Conservation (phyloP, 2,888 invertebrate genomes). For the Smittia aterrima region DNA sequence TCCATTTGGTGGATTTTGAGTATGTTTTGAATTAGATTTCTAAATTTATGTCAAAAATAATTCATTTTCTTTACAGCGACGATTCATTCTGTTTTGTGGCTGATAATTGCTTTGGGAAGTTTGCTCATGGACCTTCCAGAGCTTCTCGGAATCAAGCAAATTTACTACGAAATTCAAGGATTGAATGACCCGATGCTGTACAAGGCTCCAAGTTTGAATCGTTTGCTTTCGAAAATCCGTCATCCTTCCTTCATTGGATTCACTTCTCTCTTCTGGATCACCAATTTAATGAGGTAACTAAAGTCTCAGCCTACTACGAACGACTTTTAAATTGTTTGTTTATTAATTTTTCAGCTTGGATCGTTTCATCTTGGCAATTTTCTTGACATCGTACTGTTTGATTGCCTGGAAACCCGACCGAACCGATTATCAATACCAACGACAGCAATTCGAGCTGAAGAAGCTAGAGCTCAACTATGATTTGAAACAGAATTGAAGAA, state of each 20-base stretch:
- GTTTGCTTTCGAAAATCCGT: slow-evolving; percentile 56
- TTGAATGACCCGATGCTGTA: slow-evolving; percentile 59
- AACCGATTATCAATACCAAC: no score
- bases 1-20: slow-evolving; percentile 57
- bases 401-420: slow-evolving; percentile 46
- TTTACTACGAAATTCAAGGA: slow-evolving; percentile 57
- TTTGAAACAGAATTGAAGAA: slow-evolving; percentile 32
- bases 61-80: no score
- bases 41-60: no score
- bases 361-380: slow-evolving; percentile 56
- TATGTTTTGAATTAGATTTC: no score
- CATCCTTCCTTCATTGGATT: slow-evolving; percentile 64
- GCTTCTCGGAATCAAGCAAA: slow-evolving; percentile 62
- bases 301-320: neutral
- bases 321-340: slow-evolving; percentile 30
- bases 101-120: slow-evolving; percentile 60
- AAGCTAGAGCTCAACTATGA: slow-evolving; percentile 52
- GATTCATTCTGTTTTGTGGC: slow-evolving; percentile 59
- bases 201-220: slow-evolving; percentile 55
- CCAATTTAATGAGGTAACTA: slow-evolving; percentile 62
- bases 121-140: slow-evolving; percentile 64
- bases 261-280: slow-evolving; percentile 58
- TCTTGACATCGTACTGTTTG: slow-evolving; percentile 57
- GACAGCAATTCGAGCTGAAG: slow-evolving; percentile 56
- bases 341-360: slow-evolving; percentile 55